Evolutionary conservation across 2,888 invertebrate species (phyloP), one percentile per base, ranked within the genome.

Genomic region (Amphiduros pacificus): DNA sequence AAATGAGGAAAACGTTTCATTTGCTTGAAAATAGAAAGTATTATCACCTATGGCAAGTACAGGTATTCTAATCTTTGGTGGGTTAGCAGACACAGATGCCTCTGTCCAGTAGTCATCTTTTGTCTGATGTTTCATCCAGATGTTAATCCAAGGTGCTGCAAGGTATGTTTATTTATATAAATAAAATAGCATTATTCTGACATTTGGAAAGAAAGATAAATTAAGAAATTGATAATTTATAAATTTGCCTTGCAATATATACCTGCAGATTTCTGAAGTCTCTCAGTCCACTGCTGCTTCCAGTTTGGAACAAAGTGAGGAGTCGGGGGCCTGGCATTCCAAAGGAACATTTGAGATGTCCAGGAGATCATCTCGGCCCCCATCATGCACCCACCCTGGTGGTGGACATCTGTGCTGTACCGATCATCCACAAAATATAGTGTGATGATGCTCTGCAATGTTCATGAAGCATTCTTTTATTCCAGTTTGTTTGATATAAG

Each of bases 341-440:
- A 56, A 2, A 50, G 28, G 24, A 63, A 56, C 71, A 71, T 71
- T 44, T 51, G 48, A 20, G 57, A 29, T 4, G 57, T 22, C 71
- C 71, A 71, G 22, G 44, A 36, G 1, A 63, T 40, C 48, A 63
- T 51, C n/a, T 56, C 68, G 31, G 60, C 58, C 20, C 41, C 66
- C 11, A 65, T 36, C 1, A 64, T 51, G 58, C 68, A 65, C n/a
- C 68, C 70, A 24, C 63, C 64, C 11, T 41, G 24, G 57, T 66
- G 66, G 53, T 70, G 67, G n/a, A 68, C 60, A 55, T 71, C 71
- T 44, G 53, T 49, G n/a, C n/a, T 32, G 55, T 61, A 71, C 5
- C 71, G 67, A 58, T 71, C 67, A 57, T 71, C 70, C 2, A 64
- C 63, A 24, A 62, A 66, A 49, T 59, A 66, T 1, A 65, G 32